Evolutionary conservation across 1,140 invertebrate species (phyloP).

Genomic region (Anastrepha ludens): DNA sequence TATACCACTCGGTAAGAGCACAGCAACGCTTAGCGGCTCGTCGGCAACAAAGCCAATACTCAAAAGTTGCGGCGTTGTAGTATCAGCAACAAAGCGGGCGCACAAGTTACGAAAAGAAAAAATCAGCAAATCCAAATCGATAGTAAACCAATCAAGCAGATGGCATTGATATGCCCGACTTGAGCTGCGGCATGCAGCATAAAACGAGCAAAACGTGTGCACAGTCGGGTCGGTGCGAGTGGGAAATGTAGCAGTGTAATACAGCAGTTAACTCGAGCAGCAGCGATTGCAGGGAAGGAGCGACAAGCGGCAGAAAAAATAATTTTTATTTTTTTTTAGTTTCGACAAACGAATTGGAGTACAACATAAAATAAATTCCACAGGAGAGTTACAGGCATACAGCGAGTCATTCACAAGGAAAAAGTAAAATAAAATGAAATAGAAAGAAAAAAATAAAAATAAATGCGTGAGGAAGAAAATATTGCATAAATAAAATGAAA

Average conservation of each 20-base stretch:
- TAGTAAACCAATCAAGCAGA: conserved; percentile 49
- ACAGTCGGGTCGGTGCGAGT: background rate
- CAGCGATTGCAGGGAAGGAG: background rate
- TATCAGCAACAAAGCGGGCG: background rate
- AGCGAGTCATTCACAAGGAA: background rate
- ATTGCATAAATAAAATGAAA: background rate
- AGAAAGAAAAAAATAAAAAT: background rate
- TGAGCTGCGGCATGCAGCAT: conserved; percentile 23
- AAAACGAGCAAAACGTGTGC: background rate
- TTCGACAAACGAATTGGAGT: conserved; percentile 14
- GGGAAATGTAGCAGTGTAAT: conserved; percentile 17
- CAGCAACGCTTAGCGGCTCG: background rate
- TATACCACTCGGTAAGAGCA: background rate
- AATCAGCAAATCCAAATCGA: conserved; percentile 32
- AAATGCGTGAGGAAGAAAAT: background rate
- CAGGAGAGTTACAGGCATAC: conserved; percentile 21
- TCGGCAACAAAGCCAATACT: background rate
- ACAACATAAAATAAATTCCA: conserved; percentile 37
- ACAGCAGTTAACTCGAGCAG: background rate
- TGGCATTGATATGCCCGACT: conserved; percentile 47
- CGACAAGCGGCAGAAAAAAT: background rate
- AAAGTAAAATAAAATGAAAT: background rate
- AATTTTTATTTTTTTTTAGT: background rate
- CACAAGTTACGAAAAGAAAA: background rate
- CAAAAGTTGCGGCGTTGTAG: background rate